Evolutionary conservation across 1,140 invertebrate species (phyloP).

Genomic region (Drosophila bocki): DNA sequence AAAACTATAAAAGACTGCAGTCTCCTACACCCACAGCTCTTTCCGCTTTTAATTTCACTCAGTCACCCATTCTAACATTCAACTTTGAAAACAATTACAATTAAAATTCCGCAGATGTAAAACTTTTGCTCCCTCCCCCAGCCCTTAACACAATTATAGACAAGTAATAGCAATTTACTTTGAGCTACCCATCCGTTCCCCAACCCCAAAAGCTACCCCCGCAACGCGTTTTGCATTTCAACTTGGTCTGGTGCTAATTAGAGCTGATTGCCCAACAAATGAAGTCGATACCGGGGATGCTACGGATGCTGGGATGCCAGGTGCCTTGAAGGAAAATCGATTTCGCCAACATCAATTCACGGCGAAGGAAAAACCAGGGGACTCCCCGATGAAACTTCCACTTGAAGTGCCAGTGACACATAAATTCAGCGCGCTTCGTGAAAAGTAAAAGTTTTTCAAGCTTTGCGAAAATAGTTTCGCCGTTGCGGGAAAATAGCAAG

Average conservation of each 20-base stretch:
- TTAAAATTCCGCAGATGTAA: slow-evolving; percentile 64
- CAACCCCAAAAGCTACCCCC: slow-evolving; percentile 15
- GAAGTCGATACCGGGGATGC: slow-evolving; percentile 47
- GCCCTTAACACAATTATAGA: slow-evolving; percentile 58
- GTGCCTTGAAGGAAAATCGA: slow-evolving; percentile 42
- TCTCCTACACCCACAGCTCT: not conserved
- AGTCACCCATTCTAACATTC: slow-evolving; percentile 36
- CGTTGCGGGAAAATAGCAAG: slow-evolving; percentile 12
- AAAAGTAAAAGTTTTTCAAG: slow-evolving; percentile 58
- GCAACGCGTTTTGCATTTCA: slow-evolving; percentile 55
- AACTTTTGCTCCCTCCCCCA: slow-evolving; percentile 14
- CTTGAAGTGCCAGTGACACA: slow-evolving; percentile 53
- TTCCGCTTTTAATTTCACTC: slow-evolving; percentile 1
- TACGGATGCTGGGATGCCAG: slow-evolving; percentile 7
- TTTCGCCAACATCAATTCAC: slow-evolving; percentile 28
- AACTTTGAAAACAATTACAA: slow-evolving; percentile 57
- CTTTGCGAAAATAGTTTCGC: slow-evolving; percentile 37
- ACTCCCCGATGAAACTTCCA: slow-evolving; percentile 30
- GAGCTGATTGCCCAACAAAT: slow-evolving; percentile 74
- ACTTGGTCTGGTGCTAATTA: slow-evolving; percentile 67
- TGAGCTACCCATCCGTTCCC: slow-evolving; percentile 22
- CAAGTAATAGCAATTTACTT: slow-evolving; percentile 79
- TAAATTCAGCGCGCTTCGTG: slow-evolving; percentile 38
- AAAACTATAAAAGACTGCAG: not conserved
- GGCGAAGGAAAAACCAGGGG: not conserved